Evolutionary conservation across 2,888 invertebrate genomes (phyloP).

Genomic region (Rosalia funebris): DNA sequence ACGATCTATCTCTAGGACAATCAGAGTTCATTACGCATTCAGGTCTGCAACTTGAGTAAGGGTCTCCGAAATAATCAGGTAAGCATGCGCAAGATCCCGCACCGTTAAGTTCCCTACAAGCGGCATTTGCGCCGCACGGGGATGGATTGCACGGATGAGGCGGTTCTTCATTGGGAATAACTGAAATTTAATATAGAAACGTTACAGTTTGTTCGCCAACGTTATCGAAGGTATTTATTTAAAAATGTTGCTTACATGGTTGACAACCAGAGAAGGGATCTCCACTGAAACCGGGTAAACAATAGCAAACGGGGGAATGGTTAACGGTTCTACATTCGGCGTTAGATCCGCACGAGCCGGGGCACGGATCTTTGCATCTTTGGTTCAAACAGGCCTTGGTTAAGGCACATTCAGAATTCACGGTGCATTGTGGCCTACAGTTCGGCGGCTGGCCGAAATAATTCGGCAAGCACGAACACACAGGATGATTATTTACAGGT

Average conservation of each 20-base stretch:
- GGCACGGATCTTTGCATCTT: constrained; percentile 78
- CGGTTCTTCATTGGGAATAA: constrained; percentile 67
- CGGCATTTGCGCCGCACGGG: constrained; percentile 87
- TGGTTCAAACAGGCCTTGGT: constrained; percentile 78
- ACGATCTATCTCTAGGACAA: constrained; percentile 80
- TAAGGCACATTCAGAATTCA: constrained; percentile 77
- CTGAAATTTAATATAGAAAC: constrained; percentile 48
- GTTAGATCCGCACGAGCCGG: constrained; percentile 79
- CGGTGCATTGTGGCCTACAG: constrained; percentile 80
- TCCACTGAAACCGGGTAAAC: constrained; percentile 76
- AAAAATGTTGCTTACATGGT: constrained; percentile 53
- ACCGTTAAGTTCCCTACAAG: constrained; percentile 83
- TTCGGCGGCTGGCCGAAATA: constrained; percentile 83
- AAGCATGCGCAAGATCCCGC: constrained; percentile 85
- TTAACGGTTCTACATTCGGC: constrained; percentile 77
- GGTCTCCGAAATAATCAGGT: constrained; percentile 86
- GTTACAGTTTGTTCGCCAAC: constrained; percentile 11
- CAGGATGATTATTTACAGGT: constrained; percentile 73
- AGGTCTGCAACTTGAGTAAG: constrained; percentile 85
- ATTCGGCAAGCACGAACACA: constrained; percentile 79
- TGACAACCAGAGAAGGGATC: constrained; percentile 84
- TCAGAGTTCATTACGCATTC: constrained; percentile 91
- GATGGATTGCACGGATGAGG: constrained; percentile 81
- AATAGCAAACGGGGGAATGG: constrained; percentile 79
- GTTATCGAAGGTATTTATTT: constrained; percentile 4